Evolutionary conservation across 2,888 invertebrate genomes (phyloP).

Genomic region (Lepidocyrtinus sp.): DNA sequence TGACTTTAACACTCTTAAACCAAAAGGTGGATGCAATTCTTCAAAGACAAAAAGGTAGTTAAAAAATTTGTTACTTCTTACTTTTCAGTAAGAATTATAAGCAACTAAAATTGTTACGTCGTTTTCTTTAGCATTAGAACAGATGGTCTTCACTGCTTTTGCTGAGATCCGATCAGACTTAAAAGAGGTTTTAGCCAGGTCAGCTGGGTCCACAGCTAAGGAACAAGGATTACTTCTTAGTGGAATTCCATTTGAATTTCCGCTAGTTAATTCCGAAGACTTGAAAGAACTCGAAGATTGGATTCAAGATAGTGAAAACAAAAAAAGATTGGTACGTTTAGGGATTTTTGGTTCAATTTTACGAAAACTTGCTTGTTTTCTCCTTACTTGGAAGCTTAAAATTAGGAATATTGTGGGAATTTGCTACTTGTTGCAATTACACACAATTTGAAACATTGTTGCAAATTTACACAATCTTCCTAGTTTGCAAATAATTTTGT

Average conservation of each 20-base stretch:
- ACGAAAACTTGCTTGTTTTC: not conserved
- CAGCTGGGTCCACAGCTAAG: not conserved
- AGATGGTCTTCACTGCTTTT: not conserved
- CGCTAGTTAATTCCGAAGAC: not conserved
- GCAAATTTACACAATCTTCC: too few species aligned
- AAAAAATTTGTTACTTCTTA: not conserved
- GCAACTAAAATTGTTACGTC: not conserved
- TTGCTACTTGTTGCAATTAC: too few species aligned
- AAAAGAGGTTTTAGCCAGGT: not conserved
- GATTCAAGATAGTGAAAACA: not conserved
- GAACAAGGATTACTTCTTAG: not conserved
- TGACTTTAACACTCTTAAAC: too few species aligned
- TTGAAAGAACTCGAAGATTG: not conserved
- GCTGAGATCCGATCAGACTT: not conserved
- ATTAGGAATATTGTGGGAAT: not conserved
- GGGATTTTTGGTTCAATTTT: not conserved
- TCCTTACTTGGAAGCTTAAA: not conserved
- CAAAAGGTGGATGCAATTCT: not conserved
- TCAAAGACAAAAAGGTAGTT: not conserved
- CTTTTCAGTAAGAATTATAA: not conserved
- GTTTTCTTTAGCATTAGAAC: not conserved
- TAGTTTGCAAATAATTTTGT: too few species aligned
- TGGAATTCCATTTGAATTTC: not conserved
- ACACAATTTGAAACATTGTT: too few species aligned
- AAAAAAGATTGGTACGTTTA: not conserved